Conservation (phyloP, 2,797 vertebrate species). For the Chanos chanos region DNA sequence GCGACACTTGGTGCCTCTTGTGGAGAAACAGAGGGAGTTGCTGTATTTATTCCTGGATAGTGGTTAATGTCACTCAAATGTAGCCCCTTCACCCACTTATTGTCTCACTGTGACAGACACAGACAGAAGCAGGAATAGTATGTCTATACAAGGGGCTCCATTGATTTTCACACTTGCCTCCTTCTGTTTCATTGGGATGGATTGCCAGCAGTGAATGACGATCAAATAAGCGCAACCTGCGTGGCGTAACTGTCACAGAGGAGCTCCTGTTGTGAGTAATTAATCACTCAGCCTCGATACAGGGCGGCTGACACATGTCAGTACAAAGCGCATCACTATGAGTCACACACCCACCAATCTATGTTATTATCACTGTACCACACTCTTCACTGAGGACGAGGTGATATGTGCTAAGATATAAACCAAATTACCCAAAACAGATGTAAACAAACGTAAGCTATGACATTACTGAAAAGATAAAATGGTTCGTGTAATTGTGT, state of each 20-base stretch:
- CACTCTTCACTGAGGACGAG: constrained; percentile 8
- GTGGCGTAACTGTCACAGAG: constrained; percentile 46
- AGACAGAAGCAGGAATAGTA: constrained; percentile 18
- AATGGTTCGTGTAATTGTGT: too few relatives aligned
- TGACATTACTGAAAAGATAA: too few relatives aligned
- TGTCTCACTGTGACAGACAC: constrained; percentile 37
- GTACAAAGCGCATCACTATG: constrained; percentile 29
- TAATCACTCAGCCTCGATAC: constrained; percentile 63
- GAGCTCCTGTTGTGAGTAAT: constrained; percentile 58
- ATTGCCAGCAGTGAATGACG: constrained; percentile 36
- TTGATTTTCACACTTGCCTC: constrained; percentile 45
- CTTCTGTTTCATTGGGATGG: constrained; percentile 43
- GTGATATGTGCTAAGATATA: too few relatives aligned
- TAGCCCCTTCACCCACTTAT: constrained; percentile 46
- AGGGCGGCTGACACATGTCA: constrained; percentile 46
- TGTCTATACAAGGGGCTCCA: constrained; percentile 29
- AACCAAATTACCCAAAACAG: too few relatives aligned
- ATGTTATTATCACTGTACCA: constrained; percentile 33
- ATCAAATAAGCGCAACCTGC: constrained; percentile 55
- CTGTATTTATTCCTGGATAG: neutral
- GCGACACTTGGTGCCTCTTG: too few relatives aligned
- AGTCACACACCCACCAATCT: constrained; percentile 43
- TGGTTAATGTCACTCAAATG: constrained; percentile 2
- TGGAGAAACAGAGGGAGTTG: neutral
- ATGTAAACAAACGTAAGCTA: too few relatives aligned